Evolutionary conservation across 2,888 invertebrate species (phyloP).

Genomic region (Elgonia sp.): DNA sequence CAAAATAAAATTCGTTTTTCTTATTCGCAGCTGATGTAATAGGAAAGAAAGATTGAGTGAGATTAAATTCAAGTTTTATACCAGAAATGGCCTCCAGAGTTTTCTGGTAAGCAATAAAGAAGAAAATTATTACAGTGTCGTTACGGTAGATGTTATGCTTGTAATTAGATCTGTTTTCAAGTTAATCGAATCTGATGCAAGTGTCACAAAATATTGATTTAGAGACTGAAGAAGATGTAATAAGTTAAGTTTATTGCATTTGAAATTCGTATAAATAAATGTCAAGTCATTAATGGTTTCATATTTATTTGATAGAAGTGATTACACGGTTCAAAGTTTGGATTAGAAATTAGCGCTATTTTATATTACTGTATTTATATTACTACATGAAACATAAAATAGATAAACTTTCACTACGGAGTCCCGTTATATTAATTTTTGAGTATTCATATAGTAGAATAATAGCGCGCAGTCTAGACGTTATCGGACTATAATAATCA

Average conservation of each 20-base stretch:
- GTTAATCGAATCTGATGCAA: conserved; percentile 31
- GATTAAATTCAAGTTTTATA: conserved; percentile 2
- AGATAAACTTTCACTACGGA: no score
- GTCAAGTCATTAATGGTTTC: not conserved
- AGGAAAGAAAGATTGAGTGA: conserved; percentile 2
- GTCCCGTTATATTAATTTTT: no score
- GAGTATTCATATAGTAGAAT: no score
- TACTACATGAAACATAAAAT: no score
- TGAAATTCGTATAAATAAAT: no score
- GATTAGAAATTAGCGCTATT: no score
- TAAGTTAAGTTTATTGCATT: no score
- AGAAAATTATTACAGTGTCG: conserved; percentile 7
- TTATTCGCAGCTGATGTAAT: conserved; percentile 17
- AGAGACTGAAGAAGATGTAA: conserved; percentile 1
- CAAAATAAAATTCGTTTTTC: not conserved
- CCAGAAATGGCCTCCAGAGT: conserved; percentile 13
- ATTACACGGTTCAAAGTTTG: no score
- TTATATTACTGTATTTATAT: no score
- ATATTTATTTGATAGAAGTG: no score
- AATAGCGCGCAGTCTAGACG: no score
- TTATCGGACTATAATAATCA: no score
- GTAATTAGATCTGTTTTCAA: conserved; percentile 13
- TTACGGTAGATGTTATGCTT: conserved; percentile 15
- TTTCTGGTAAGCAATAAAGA: conserved; percentile 5
- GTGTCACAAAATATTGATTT: conserved; percentile 15